These are phyloP conservation scores for Drosophila kikkawai DNA, from an alignment of 1,140 invertebrate species.

Conservation along the genomic window DNA sequence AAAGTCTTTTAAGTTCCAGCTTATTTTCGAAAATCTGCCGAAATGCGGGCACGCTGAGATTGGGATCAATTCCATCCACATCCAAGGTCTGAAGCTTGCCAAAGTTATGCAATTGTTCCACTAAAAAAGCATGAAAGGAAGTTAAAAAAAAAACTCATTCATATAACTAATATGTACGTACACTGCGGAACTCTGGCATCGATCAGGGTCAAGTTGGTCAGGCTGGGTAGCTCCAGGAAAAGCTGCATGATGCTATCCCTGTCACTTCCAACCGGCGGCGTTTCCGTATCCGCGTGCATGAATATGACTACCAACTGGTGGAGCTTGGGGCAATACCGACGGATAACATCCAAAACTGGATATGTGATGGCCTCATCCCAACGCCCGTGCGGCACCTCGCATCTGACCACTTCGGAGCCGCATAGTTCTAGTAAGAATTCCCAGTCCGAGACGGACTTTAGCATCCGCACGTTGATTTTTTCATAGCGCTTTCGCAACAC, in stretches of 20 bases:
- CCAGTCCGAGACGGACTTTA: slow-evolving; percentile 52
- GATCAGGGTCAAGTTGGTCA: slow-evolving; percentile 56
- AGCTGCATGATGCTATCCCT: slow-evolving; percentile 36
- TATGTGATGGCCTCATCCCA: slow-evolving; percentile 56
- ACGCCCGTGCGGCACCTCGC: slow-evolving; percentile 57
- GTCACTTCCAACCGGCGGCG: slow-evolving; percentile 5
- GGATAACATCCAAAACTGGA: slow-evolving; percentile 48
- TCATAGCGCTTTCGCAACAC: slow-evolving; percentile 22
- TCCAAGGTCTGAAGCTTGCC: slow-evolving; percentile 45
- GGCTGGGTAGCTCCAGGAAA: slow-evolving; percentile 27
- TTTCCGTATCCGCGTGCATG: slow-evolving; percentile 38
- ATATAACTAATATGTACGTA: not conserved
- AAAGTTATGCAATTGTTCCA: slow-evolving; percentile 48
- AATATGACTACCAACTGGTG: slow-evolving; percentile 54
- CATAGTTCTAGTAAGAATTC: slow-evolving; percentile 50
- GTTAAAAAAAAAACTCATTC: no score
- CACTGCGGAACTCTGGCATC: slow-evolving; percentile 56
- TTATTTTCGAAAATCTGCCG: slow-evolving; percentile 42
- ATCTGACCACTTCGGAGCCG: slow-evolving; percentile 50
- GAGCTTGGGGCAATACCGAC: slow-evolving; percentile 46
- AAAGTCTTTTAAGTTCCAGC: slow-evolving; percentile 19
- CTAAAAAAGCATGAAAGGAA: not conserved
- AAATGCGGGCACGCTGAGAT: slow-evolving; percentile 31
- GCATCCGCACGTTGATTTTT: slow-evolving; percentile 57
- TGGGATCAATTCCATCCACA: slow-evolving; percentile 59